Evolutionary conservation across 2,797 vertebrate species (phyloP).

Genomic region (Florisuga fusca): DNA sequence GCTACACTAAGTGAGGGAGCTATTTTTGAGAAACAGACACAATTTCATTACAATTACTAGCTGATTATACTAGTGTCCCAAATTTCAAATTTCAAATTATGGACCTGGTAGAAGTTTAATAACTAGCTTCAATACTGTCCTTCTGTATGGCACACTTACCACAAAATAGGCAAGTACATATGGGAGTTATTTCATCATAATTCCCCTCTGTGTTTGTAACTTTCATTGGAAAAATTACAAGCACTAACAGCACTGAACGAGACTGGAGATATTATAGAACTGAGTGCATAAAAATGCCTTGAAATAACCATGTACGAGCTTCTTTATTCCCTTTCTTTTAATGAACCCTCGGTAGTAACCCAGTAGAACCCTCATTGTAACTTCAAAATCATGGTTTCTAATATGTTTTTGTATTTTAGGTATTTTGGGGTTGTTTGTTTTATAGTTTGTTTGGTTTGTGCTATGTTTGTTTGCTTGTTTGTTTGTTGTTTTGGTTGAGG

Average conservation of each 20-base stretch:
- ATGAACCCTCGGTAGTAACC: too few species aligned
- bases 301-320: neutral
- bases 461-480: neutral
- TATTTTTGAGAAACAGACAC: neutral
- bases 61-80: neutral
- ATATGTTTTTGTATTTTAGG: accelerated
- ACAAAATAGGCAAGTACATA: neutral
- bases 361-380: too few species aligned
- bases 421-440: neutral
- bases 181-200: neutral
- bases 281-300: neutral
- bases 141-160: neutral
- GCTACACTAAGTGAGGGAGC: neutral
- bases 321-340: neutral
- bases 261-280: neutral
- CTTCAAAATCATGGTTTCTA: neutral
- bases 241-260: neutral
- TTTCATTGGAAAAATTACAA: neutral
- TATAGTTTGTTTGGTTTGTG: accelerated
- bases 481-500: too few species aligned
- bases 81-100: neutral
- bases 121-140: neutral
- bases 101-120: neutral
- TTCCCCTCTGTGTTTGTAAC: neutral
- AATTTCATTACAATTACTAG: neutral